Evolutionary conservation across 2,888 invertebrate species (phyloP), one percentile per base, ranked within the genome.

Genomic region (Helleia helle): DNA sequence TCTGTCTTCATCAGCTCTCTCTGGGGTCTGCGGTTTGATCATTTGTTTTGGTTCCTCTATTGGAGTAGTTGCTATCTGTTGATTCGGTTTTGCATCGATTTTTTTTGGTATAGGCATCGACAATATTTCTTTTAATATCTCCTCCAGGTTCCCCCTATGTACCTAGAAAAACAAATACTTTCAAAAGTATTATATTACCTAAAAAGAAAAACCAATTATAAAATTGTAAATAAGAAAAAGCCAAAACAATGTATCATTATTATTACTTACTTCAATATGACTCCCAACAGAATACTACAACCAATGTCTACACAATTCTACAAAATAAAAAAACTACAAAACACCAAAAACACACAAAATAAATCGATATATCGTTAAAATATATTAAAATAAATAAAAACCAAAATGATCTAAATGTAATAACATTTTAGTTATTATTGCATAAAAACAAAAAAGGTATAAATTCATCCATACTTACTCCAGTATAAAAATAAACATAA

Each of bases 111-210:
- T 55, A 3, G 83, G 74, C 77, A 85, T 81, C 0, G 76, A 61
- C n/a, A 77, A 62, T 45, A 79, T 77, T 28, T 65, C 68, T 55
- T 73, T 87, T 25, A 75, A 73, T 46, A 75, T 71, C 41, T 87
- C 81, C 51, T 83, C 75, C 36, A 89, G 60, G 44, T 84, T 74
- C 1, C 88, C 88, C 40, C 88, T 84, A 49, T 90, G 89, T 14
- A 88, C 76, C 89, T 90, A 65, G 41, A 67, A 70, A 45, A 9
- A 11, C 27, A 6, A 18, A 37, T 31, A 37, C 36, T 9, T 18
- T 34, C n/a, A n/a, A n/a, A n/a, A n/a, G n/a, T n/a, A n/a, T n/a
- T n/a, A n/a, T n/a, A 11, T 31, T 22, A 18, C 7, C 28, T 38
- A 42, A 43, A 28, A 37, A 25, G 36, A 38, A 34, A 43, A 28